These are phyloP conservation scores for Astreopora myriophthalma DNA, from an alignment of 64 coral and sea anemone species.

Conservation along the genomic window DNA sequence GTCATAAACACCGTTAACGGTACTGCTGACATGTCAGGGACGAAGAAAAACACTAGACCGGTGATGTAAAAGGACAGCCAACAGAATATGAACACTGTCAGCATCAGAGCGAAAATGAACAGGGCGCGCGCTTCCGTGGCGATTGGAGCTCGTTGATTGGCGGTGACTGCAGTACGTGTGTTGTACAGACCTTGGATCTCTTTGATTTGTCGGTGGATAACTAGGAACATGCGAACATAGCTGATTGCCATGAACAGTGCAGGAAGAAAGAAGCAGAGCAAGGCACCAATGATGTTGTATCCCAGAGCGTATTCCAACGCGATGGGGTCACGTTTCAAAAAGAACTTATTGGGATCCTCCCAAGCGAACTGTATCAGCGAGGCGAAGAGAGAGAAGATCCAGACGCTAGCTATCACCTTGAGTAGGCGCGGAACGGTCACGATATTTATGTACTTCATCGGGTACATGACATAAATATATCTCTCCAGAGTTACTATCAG, in stretches of 20 bases:
- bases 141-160: slow-evolving; percentile 56
- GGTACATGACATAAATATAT: slow-evolving; percentile 93
- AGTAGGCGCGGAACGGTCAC: slow-evolving; percentile 76
- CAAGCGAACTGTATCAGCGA: slow-evolving; percentile 65
- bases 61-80: slow-evolving; percentile 78
- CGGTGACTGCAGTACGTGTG: not conserved
- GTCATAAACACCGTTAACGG: not conserved
- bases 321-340: not conserved
- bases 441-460: slow-evolving; percentile 96
- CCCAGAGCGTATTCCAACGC: not conserved
- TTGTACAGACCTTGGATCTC: slow-evolving; percentile 79
- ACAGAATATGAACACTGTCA: slow-evolving; percentile 72
- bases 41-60: not conserved
- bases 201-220: slow-evolving; percentile 89
- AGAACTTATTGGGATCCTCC: slow-evolving; percentile 16
- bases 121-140: slow-evolving; percentile 89
- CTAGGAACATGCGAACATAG: slow-evolving; percentile 79
- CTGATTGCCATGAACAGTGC: slow-evolving; percentile 75
- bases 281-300: slow-evolving; percentile 65
- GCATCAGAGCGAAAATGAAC: slow-evolving; percentile 79
- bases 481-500: slow-evolving; percentile 73
- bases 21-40: not conserved
- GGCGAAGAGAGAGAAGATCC: slow-evolving; percentile 69
- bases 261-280: slow-evolving; percentile 80
- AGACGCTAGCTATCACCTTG: slow-evolving; percentile 61